A percentile compares a stretch with the other conserved stretches of the same genome.
Evolutionary conservation across 1,140 invertebrate species (phyloP).

Genomic region (Papilio glaucus): DNA sequence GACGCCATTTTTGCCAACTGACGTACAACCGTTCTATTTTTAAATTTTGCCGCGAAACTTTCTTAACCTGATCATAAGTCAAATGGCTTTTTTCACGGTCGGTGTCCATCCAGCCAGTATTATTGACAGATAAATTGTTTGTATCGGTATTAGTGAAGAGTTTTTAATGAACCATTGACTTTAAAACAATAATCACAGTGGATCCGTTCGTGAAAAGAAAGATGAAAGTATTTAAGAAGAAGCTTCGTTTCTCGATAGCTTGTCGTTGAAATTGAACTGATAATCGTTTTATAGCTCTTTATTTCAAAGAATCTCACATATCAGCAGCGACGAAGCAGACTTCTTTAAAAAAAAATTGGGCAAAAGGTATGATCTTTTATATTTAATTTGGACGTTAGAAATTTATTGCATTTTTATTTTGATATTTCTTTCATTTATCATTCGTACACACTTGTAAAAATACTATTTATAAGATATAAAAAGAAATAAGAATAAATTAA

Average conservation of each 20-base stretch:
- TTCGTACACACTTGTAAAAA: too few species aligned
- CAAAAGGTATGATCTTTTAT: too few species aligned
- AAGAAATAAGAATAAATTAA: too few species aligned
- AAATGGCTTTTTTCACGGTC: slow-evolving; percentile 55
- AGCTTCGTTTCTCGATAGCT: slow-evolving; percentile 77
- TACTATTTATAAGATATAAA: too few species aligned
- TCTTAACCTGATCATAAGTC: slow-evolving; percentile 47
- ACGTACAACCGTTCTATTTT: slow-evolving; percentile 60
- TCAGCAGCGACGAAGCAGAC: too few species aligned
- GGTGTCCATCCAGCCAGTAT: slow-evolving; percentile 41
- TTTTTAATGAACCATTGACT: slow-evolving; percentile 39
- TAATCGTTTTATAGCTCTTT: slow-evolving; percentile 37
- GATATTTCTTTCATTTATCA: too few species aligned
- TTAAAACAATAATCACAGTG: slow-evolving; percentile 58
- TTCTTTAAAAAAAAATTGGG: too few species aligned
- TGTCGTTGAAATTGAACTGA: slow-evolving; percentile 52
- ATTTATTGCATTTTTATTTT: too few species aligned
- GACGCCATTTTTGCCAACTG: slow-evolving; percentile 55
- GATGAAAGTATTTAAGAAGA: slow-evolving; percentile 81
- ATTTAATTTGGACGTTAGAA: too few species aligned
- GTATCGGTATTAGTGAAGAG: slow-evolving; percentile 11
- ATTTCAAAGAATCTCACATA: too few species aligned
- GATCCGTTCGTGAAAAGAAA: slow-evolving; percentile 79
- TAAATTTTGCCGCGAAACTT: slow-evolving; percentile 62
- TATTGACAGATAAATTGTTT: slow-evolving; percentile 18